Evolutionary conservation across 2,888 invertebrate species (phyloP), one percentile per base, ranked within the genome.

Genomic region (Shargacucullia verbasci): DNA sequence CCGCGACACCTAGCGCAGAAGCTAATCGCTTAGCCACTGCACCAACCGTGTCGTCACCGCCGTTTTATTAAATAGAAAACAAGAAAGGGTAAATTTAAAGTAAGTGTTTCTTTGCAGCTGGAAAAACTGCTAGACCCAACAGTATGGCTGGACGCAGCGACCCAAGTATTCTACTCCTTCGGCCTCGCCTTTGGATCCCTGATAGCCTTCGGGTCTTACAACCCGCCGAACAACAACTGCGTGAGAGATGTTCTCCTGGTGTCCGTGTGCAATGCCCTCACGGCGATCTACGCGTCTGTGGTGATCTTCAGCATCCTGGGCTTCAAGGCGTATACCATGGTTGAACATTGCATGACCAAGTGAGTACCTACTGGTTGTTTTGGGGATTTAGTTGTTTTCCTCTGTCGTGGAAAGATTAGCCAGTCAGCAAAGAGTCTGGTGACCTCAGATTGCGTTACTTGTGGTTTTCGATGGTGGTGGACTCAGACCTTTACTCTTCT

Each of bases 81-180:
- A n/a, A n/a, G n/a, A n/a, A n/a, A n/a, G n/a, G 13, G 13, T 35
- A 13, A 15, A 38, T 15, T 33, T 2, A 1, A 11, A 4, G 9
- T 38, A 15, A 1, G 3, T 31, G 1, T 45, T 73, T 66, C 44
- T 46, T 87, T 88, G 15, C 91, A 98, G 98, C 95, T 98, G 82
- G 97, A 97, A 71, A 98, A 97, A 83, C 94, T 99, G 13, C 92
- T 96, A 43, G 96, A 98, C 78, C 98, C 99, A 0, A 97, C 96
- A 5, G 98, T 99, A 0, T 99, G 99, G 99, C 92, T 99, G 79
- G 99, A 99, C 84, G 99, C 99, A 2, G 99, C 99, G 0, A 99
- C 99, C 0, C 99, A 99, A 94, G 99, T 99, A 2, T 99, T 99
- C 94, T 99, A 99, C 91, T 98, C 98, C 0, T 98, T 98, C 87